Percentiles rank a stretch among this genome's conserved stretches.
phyloP scores from a whole-genome alignment of 2,888 invertebrate genomes.

The Agrotis segetum region DNA sequence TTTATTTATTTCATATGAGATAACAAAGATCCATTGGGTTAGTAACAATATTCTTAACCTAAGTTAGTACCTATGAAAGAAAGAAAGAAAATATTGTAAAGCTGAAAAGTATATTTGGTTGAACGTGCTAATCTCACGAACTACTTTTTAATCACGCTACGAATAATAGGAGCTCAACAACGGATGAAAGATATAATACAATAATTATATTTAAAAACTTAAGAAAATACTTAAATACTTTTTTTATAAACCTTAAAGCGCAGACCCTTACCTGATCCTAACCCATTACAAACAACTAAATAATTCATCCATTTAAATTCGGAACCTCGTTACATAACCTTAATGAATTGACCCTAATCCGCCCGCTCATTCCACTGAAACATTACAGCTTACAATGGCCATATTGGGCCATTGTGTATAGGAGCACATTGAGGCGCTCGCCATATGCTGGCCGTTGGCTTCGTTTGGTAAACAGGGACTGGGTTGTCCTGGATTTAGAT shows the following conservation, averaged over 20 bases:
- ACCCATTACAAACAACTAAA: neutral
- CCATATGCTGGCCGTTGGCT: constrained; percentile 40
- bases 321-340: constrained; percentile 7
- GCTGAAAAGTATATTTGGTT: too few relatives aligned
- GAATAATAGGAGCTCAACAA: too few relatives aligned
- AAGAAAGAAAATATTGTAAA: too few relatives aligned
- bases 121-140: too few relatives aligned
- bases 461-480: constrained; percentile 22
- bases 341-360: constrained; percentile 49
- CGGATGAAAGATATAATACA: too few relatives aligned
- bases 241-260: neutral
- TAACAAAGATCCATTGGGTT: too few relatives aligned
- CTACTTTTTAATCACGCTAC: too few relatives aligned
- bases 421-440: neutral
- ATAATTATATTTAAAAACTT: too few relatives aligned
- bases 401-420: constrained; percentile 30
- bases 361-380: constrained; percentile 36
- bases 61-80: too few relatives aligned
- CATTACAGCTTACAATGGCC: constrained; percentile 39
- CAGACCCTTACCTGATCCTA: neutral
- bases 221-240: neutral
- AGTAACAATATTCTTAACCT: too few relatives aligned
- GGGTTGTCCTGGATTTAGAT: constrained; percentile 21
- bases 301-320: constrained; percentile 13
- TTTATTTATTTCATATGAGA: too few relatives aligned